Base-by-base conservation (phyloP, 1,140 invertebrate genomes). In the Cyphomyrmex costatus region DNA sequence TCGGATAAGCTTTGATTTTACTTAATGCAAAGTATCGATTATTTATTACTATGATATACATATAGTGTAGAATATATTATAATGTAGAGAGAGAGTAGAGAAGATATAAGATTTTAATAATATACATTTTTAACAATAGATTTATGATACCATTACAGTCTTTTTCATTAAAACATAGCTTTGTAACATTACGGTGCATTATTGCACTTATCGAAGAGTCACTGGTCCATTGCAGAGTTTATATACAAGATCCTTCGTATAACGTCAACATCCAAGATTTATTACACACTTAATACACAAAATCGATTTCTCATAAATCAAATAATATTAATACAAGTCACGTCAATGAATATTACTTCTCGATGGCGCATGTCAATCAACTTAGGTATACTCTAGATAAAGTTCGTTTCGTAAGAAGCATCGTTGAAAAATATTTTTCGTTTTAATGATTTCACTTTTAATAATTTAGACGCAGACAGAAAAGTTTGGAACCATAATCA, bases 251-350 rank as follows among this genome's bases (percentile, higher is more conserved):
- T 21, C 19, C 12, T 60, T 49, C 53, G n/a, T 49, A 60, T 73
- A 73, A 73, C 21, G 68, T 73, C 79, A 80, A 61, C 36, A 33
- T 49, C n/a, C 36, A 61, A 73, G 68, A 83, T 74, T 83, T 83
- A 83, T 83, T 73, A 70, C 53, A 12, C 24, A 60, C 53, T 83
- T 74, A 60, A n/a, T 83, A 83, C 30, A 30, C 19, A 46, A 74
- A 61, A 83, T 83, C 36, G 53, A 83, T 74, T 73, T 60, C 70
- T 51, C 66, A 82, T 82, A 73, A 83, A 83, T 83, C 68, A 60
- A 73, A 60, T n/a, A 61, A 73, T 71, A 82, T 82, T 60, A 30
- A 82, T 79, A 73, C 19, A 21, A 49, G 61, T 30, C 63, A 27
- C 30, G 30, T 80, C 46, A 70, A 80, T 80, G 51, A 80, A 80